Evolutionary conservation across 2,888 invertebrate genomes (phyloP).

Genomic region (Dolichomitus sp.): DNA sequence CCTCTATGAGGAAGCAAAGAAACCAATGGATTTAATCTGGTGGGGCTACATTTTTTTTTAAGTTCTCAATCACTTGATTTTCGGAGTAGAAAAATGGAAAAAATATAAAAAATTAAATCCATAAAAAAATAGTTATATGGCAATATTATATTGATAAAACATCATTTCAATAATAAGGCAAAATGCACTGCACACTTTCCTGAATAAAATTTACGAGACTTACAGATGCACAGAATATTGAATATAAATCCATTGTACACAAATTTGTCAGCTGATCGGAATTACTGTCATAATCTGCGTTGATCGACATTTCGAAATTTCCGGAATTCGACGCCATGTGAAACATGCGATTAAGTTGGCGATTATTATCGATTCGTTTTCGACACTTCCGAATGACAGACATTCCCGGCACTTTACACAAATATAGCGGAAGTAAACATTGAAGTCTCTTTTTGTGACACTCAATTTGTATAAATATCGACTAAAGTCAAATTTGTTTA

Average conservation of each 20-base stretch:
- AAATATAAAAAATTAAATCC: too few species aligned
- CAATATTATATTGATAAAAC: neutral
- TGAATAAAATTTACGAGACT: neutral
- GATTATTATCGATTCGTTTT: neutral
- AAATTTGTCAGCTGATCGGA: conserved; percentile 99
- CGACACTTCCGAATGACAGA: conserved; percentile 52
- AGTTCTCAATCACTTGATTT: too few species aligned
- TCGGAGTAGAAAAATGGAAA: too few species aligned
- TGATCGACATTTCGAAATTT: conserved; percentile 95
- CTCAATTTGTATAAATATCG: conserved; percentile 1
- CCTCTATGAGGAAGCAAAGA: too few species aligned
- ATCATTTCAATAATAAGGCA: neutral
- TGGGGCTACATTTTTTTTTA: too few species aligned
- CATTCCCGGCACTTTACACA: conserved; percentile 62
- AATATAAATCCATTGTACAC: conserved; percentile 99
- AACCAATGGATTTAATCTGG: too few species aligned
- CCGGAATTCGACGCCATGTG: conserved; percentile 88
- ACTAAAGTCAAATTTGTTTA: neutral
- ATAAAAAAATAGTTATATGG: too few species aligned
- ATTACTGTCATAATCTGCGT: conserved; percentile 99
- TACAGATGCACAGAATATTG: conserved; percentile 98
- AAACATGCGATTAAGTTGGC: conserved; percentile 65
- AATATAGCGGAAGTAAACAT: conserved; percentile 60
- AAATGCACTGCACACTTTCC: neutral
- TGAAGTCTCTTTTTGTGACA: conserved; percentile 81